A percentile compares a stretch with the other conserved stretches of the same genome.
phyloP scores from a whole-genome alignment of 2,888 invertebrate species.

The Tetrapedia diversipes region DNA sequence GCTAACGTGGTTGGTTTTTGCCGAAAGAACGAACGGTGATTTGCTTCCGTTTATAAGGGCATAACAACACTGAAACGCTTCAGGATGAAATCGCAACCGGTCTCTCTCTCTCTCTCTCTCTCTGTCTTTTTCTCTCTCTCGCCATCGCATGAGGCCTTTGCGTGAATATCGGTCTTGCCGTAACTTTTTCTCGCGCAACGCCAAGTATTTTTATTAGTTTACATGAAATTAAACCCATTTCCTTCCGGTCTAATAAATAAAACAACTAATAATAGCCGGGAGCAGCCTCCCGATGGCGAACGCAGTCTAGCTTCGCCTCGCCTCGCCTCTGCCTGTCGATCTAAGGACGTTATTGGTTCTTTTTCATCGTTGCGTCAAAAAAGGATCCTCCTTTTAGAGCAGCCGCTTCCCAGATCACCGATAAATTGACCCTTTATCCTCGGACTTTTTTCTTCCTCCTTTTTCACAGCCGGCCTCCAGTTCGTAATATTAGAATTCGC shows the following conservation, averaged over 20 bases:
- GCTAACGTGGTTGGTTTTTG: constrained; percentile 27
- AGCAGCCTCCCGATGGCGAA: constrained; percentile 5
- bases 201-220: constrained; percentile 64
- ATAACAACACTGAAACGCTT: constrained; percentile 25
- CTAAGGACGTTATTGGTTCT: constrained; percentile 55
- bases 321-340: constrained; percentile 22
- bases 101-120: too few relatives aligned
- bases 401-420: constrained; percentile 32
- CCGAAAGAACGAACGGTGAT: constrained; percentile 41
- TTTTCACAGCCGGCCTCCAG: not conserved
- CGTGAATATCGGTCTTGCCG: constrained; percentile 56
- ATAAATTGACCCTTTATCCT: constrained; percentile 52
- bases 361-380: constrained; percentile 58
- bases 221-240: constrained; percentile 63
- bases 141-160: constrained; percentile 42
- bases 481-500: constrained; percentile 19
- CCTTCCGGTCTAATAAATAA: constrained; percentile 64
- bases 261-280: constrained; percentile 54
- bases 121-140: too few relatives aligned
- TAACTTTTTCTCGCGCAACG: constrained; percentile 58
- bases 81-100: constrained; percentile 54
- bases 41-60: constrained; percentile 50
- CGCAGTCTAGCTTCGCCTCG: constrained; percentile 6
- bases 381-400: constrained; percentile 55
- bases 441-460: constrained; percentile 42